phyloP scores from a whole-genome alignment of 2,888 invertebrate genomes.

The Lasioglossum morio region DNA sequence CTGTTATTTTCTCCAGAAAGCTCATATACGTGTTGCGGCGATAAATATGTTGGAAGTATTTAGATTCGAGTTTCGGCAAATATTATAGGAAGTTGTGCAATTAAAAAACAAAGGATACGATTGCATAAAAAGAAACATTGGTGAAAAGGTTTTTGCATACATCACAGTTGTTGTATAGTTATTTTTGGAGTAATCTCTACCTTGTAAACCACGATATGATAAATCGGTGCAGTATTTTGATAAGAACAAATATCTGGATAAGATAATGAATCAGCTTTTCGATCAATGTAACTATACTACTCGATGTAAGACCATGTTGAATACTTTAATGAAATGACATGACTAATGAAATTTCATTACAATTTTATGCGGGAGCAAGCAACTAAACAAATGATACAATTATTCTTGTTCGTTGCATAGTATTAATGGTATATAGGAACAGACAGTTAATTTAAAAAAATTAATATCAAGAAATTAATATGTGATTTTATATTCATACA shows the following conservation, averaged over 20 bases:
- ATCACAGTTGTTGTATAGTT: background rate
- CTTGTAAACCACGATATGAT: slow-evolving; percentile 30
- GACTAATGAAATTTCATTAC: background rate
- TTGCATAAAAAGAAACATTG: slow-evolving; percentile 29
- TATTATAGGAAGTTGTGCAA: background rate
- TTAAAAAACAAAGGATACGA: slow-evolving; percentile 8
- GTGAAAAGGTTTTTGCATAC: slow-evolving; percentile 22
- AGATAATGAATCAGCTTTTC: slow-evolving; percentile 49
- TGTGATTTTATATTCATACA: background rate
- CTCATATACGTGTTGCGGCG: background rate
- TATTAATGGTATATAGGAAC: slow-evolving; percentile 32
- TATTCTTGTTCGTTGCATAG: background rate
- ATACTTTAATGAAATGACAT: background rate
- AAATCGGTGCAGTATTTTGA: slow-evolving; percentile 43
- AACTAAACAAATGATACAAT: background rate
- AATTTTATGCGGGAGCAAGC: background rate
- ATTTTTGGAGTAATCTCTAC: slow-evolving; percentile 27
- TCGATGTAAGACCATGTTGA: background rate
- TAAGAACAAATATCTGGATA: slow-evolving; percentile 49
- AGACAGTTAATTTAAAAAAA: slow-evolving; percentile 27
- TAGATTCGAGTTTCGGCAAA: slow-evolving; percentile 31
- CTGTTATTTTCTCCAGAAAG: slow-evolving; percentile 28
- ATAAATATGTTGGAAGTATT: slow-evolving; percentile 23
- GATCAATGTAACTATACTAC: slow-evolving; percentile 17
- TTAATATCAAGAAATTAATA: background rate